Base-by-base conservation (phyloP, 2,113 vertebrate genomes). In the Pelusios castaneus region DNA sequence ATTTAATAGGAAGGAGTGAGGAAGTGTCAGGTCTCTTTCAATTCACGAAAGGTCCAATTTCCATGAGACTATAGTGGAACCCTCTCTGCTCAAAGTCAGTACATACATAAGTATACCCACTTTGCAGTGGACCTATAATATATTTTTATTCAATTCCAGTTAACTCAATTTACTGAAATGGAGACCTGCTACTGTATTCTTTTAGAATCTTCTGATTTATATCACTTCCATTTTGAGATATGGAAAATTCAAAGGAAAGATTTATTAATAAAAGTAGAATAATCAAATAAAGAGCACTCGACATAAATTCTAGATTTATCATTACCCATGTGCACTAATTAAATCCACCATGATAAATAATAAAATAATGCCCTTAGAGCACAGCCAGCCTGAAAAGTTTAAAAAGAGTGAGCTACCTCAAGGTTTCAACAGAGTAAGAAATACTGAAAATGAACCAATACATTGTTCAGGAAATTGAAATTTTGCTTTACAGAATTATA, bases 271-370 rank as follows among this genome's bases (percentile, higher is more conserved):
- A 12, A 58, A n/a, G 55, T 52, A 29, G 91, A 79, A 12, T 87
- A 82, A 47, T 38, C 13, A 86, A 85, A 88, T 45, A 9, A 1
- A 1, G 17, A 34, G 73, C 55, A 79, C 47, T 80, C 21, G 89
- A 52, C n/a, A 88, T 8, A 84, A 94, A 93, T 76, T 67, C n/a
- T 82, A 84, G 24, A 51, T 91, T 87, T 95, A 31, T 43, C 85
- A 56, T 94, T 94, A 79, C 58, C 29, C 14, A 58, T 47, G 6
- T 77, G 80, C 7, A n/a, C 52, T 1, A 88, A n/a, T 87, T 94
- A 89, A 60, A 91, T 55, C 11, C 2, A 41, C 17, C 52, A 73
- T 95, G 83, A 52, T 43, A 89, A 86, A 92, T n/a, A 88, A 55
- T 82, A 60, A 85, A 87, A 78, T 55, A 82, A 85, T 77, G 82